Percentiles rank a stretch among this genome's conserved stretches.
phyloP scores from a whole-genome alignment of 2,797 vertebrate genomes.

The Ceryle rudis region DNA sequence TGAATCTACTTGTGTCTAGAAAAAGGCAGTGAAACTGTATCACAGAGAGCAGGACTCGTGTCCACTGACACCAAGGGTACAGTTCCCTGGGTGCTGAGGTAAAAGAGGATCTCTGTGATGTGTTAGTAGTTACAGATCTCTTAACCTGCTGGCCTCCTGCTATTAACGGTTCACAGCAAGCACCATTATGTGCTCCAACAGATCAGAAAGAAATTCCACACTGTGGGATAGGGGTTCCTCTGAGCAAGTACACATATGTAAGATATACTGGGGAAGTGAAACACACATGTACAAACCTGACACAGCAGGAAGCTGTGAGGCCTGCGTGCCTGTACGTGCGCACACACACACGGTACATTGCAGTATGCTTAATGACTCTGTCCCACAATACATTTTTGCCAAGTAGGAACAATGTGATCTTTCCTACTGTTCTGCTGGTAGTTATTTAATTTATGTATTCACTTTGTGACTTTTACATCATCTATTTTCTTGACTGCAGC shows the following conservation, averaged over 20 bases:
- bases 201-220: neutral
- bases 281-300: neutral
- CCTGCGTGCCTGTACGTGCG: neutral
- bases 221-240: slow-evolving; percentile 11
- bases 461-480: slow-evolving; percentile 71
- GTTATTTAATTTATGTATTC: slow-evolving; percentile 69
- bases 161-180: slow-evolving; percentile 3
- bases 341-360: neutral
- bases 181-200: neutral
- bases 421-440: slow-evolving; percentile 65
- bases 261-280: neutral
- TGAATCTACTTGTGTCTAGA: slow-evolving; percentile 8
- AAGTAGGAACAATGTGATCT: slow-evolving; percentile 60
- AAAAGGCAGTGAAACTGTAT: neutral
- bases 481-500: slow-evolving; percentile 75
- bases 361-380: slow-evolving; percentile 17
- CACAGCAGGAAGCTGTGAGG: slow-evolving; percentile 31
- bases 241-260: accelerated
- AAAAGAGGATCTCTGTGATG: neutral
- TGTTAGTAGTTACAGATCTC: slow-evolving; percentile 5
- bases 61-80: neutral
- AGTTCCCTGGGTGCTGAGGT: neutral
- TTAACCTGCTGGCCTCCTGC: slow-evolving; percentile 25
- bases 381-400: slow-evolving; percentile 56
- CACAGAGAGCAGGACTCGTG: neutral